A percentile compares a stretch with the other conserved stretches of the same genome.
These are phyloP conservation scores for Mormyrops boulengeri DNA, from an alignment of 2,797 vertebrate species.

Conservation along the genomic window DNA sequence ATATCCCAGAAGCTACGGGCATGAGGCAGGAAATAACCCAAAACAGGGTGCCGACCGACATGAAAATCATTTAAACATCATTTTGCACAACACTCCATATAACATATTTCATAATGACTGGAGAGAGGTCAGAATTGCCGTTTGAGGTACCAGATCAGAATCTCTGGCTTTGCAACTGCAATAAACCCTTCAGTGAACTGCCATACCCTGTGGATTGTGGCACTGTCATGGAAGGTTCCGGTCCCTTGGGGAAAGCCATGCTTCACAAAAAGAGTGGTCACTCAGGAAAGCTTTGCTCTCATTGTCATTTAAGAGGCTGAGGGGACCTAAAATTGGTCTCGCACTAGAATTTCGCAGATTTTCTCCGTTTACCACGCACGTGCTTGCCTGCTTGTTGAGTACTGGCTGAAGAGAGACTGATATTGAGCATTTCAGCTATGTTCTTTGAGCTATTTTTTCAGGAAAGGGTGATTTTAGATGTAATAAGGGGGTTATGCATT, in stretches of 20 bases:
- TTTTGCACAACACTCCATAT: background rate
- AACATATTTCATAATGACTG: background rate
- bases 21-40: background rate
- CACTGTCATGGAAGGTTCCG: background rate
- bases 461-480: background rate
- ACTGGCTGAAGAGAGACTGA: background rate
- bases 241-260: background rate
- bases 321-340: background rate
- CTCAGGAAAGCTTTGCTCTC: background rate
- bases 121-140: background rate
- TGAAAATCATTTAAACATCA: background rate
- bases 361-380: background rate
- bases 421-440: background rate
- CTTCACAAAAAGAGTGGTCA: background rate
- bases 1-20: background rate
- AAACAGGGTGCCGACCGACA: background rate
- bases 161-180: background rate
- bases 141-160: background rate
- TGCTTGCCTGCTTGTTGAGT: background rate
- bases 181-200: background rate
- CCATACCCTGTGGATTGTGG: background rate
- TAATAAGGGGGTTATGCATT: background rate
- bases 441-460: background rate
- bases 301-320: background rate
- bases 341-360: background rate